Evolutionary conservation across 2,113 vertebrate genomes (phyloP).

Genomic region (Clupea harengus): DNA sequence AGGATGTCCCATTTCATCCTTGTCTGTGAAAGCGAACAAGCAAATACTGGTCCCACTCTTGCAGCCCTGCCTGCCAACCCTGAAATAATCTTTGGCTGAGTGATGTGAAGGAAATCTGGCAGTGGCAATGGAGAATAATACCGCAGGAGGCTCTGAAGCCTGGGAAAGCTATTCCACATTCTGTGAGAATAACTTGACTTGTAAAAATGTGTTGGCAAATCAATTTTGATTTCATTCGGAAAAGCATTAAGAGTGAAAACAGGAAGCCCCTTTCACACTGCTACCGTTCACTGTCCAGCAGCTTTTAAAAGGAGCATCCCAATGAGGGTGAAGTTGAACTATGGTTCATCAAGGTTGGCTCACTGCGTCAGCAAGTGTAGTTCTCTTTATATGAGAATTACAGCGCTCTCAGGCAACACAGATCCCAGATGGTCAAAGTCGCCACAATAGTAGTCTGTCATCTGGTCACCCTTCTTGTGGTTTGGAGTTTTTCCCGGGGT

Average conservation of each 20-base stretch:
- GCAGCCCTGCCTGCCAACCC: not conserved
- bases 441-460: not conserved
- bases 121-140: not conserved
- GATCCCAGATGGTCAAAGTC: constrained; percentile 7
- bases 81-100: not conserved
- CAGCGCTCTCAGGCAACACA: not conserved
- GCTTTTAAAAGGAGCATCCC: not conserved
- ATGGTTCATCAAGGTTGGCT: not conserved
- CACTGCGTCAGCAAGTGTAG: not conserved
- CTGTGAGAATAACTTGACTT: not conserved
- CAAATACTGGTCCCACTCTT: not conserved
- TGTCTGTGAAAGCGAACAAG: not conserved
- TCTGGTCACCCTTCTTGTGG: not conserved
- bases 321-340: not conserved
- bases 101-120: constrained; percentile 15
- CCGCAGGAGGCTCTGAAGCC: not conserved
- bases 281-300: not conserved
- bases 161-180: not conserved
- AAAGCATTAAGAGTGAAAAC: not conserved
- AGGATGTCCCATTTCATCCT: not conserved
- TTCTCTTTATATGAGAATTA: constrained; percentile 1
- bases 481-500: not conserved
- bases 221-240: not conserved
- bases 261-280: not conserved
- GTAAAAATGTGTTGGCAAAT: not conserved